Evolutionary conservation across 2,113 vertebrate species (phyloP), one percentile per base, ranked within the genome.

Genomic region (Notarius lentiginosus): DNA sequence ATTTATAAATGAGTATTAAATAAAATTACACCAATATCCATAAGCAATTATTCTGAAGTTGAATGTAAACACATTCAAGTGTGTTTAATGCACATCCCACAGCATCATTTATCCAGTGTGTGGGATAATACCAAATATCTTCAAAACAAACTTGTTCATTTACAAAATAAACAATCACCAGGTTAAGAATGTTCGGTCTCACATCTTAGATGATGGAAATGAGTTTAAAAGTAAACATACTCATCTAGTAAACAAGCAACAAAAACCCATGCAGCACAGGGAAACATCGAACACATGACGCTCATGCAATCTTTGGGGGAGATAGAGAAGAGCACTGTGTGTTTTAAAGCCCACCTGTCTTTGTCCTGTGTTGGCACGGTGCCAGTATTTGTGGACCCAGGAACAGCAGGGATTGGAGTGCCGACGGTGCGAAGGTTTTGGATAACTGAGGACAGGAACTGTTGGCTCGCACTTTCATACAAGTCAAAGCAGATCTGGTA

Each of bases 401-500:
- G 98, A 84, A 99, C 97, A 0, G 98, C 95, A 20, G 98, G 96
- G 88, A 99, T 97, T 5, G 97, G 98, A 27, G 97, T 98, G 63
- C 98, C 98, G 66, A 99, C 97, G 0, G 97, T 98, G 82, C 95
- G 95, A 82, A 99, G 94, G 90, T 99, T 99, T 94, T 99, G 98
- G 90, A 99, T 99, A 79, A 99, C 98, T 4, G 98, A 98, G 8
- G 98, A 99, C 83, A 99, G 94, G 93, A 99, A 99, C 94, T 99
- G 98, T 93, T 99, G 98, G 92, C 98, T 99, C 24, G 98, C 98
- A 18, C 98, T 99, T 95, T 99, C 98, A 15, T 99, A 99, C 79
- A 99, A 94, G 92, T 99, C 98, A 89, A 99, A 99, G 90, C 98
- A 99, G 91, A 99, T 99, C 91, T 99, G 98, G 91, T 99, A 99